These are phyloP conservation scores for Gryllus longicercus DNA, from an alignment of 2,888 invertebrate species.

Conservation along the genomic window DNA sequence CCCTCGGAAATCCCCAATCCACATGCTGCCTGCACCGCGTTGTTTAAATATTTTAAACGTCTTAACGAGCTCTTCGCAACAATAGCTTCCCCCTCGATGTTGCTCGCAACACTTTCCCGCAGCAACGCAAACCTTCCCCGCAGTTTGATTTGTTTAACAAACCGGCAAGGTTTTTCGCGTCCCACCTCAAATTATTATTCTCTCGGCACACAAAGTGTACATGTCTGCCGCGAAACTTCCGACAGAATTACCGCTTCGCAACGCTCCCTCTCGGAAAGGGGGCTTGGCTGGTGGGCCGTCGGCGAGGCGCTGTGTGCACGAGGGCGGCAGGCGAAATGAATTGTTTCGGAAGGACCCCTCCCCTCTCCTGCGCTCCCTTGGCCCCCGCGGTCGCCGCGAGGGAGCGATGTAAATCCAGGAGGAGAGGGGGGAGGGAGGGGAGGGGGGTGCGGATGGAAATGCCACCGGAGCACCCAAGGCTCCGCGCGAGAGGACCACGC, in stretches of 20 bases:
- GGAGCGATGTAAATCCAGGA: not conserved
- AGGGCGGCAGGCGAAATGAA: not conserved
- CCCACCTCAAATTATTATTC: not conserved
- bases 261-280: not conserved
- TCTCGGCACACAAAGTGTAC: not conserved
- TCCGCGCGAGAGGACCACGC: not conserved
- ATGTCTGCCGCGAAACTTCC: not conserved
- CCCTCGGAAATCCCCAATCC: not conserved
- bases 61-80: not conserved
- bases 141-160: constrained; percentile 17
- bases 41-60: not conserved
- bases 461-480: not conserved
- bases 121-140: not conserved
- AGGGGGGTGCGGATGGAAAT: not conserved
- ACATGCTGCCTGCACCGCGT: not conserved
- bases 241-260: not conserved
- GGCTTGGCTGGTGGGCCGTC: not conserved
- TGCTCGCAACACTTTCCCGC: not conserved
- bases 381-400: not conserved
- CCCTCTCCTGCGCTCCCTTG: not conserved
- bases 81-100: not conserved
- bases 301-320: not conserved
- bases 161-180: not conserved
- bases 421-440: not conserved
- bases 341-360: not conserved